These are phyloP conservation scores for Cardiocondyla obscurior DNA, from an alignment of 1,140 invertebrate genomes.

Conservation along the genomic window DNA sequence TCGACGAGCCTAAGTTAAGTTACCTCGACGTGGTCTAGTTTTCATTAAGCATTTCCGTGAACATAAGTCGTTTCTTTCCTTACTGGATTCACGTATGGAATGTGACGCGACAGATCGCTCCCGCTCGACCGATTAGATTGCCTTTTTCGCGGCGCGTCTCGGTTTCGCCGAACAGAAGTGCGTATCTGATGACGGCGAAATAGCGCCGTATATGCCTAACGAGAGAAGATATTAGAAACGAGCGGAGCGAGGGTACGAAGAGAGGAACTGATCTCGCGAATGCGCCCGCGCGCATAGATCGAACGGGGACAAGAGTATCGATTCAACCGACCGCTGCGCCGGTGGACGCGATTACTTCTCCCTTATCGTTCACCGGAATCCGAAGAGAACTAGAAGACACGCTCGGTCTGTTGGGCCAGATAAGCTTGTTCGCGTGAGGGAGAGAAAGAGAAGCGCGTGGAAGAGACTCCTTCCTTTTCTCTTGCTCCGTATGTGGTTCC, in stretches of 20 bases:
- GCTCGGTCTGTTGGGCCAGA: conserved; percentile 40
- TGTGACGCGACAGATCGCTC: not conserved
- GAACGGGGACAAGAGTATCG: conserved; percentile 52
- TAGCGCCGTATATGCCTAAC: conserved; percentile 20
- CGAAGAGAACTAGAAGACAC: conserved; percentile 46
- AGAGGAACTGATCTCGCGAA: conserved; percentile 47
- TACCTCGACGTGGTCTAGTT: not conserved
- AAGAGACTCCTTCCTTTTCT: not conserved
- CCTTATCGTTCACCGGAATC: conserved; percentile 58
- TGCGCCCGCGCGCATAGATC: conserved; percentile 16
- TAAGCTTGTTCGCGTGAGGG: conserved; percentile 14
- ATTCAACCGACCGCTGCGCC: conserved; percentile 43
- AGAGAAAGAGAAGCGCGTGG: not conserved
- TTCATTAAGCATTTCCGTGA: conserved; percentile 2
- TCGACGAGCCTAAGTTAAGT: not conserved
- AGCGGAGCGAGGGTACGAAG: not conserved
- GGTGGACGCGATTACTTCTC: conserved; percentile 54
- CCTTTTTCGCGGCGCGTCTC: not conserved
- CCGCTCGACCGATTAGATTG: not conserved
- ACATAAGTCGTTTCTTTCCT: not conserved
- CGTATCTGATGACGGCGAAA: conserved; percentile 12
- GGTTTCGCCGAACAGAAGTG: conserved; percentile 24
- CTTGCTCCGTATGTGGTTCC: not conserved
- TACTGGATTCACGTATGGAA: not conserved
- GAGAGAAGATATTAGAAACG: conserved; percentile 18